Percentiles rank a stretch among this genome's conserved stretches.
phyloP scores from a whole-genome alignment of 2,888 invertebrate species.

The Drosophila aldrichi region DNA sequence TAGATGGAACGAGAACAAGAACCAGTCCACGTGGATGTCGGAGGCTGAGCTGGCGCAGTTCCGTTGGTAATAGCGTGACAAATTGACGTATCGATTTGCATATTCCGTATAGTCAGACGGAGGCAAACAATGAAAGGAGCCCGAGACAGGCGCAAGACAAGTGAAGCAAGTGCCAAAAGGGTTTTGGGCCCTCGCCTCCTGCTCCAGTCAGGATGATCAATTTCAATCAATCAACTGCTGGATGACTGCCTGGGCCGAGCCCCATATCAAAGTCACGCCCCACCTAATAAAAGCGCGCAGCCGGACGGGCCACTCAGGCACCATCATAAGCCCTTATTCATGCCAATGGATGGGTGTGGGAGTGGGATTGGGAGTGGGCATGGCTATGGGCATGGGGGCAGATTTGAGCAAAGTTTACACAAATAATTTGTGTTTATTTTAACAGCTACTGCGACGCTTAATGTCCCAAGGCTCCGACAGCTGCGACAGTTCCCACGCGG shows the following conservation, averaged over 20 bases:
- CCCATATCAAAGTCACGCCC: conserved; percentile 63
- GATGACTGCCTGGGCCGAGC: conserved; percentile 20
- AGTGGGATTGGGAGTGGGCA: no score
- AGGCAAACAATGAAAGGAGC: conserved; percentile 16
- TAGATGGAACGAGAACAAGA: conserved; percentile 16
- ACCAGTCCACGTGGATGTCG: not conserved
- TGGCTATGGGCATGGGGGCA: not conserved
- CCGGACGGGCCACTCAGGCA: conserved; percentile 61
- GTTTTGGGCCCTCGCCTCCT: conserved; percentile 13
- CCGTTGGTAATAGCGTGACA: conserved; percentile 42
- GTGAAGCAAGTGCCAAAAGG: conserved; percentile 38
- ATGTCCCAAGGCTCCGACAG: conserved; percentile 50
- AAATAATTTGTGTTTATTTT: conserved; percentile 80
- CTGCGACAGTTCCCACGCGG: conserved; percentile 70
- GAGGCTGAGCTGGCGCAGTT: conserved; percentile 10
- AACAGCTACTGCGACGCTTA: conserved; percentile 68
- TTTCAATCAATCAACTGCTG: conserved; percentile 75
- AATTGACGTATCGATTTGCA: conserved; percentile 75
- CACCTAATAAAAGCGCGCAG: not conserved
- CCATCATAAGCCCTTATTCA: conserved; percentile 51
- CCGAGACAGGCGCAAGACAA: conserved; percentile 9
- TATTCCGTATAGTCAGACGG: conserved; percentile 33
- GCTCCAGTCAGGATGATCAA: conserved; percentile 58
- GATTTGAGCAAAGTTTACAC: conserved; percentile 75
- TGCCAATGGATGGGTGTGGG: conserved; percentile 1